Evolutionary conservation across 2,888 invertebrate genomes (phyloP), one percentile per base, ranked within the genome.

Genomic region (Prenolepis imparis): DNA sequence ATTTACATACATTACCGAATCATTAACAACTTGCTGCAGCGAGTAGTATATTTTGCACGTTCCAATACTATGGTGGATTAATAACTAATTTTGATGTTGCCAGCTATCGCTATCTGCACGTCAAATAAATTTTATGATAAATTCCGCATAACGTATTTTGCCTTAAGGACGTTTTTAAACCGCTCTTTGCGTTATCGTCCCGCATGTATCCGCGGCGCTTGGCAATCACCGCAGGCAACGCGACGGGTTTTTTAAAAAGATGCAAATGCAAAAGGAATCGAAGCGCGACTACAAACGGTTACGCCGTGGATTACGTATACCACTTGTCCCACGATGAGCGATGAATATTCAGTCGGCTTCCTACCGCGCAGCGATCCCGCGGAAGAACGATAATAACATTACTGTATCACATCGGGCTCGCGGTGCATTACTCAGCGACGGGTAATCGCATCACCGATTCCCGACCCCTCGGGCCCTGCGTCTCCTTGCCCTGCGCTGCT

Each of bases 401-500:
- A 75, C 72, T 83, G 80, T 85, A 78, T 85, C 87, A 52, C 52
- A 75, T 63, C 80, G 61, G 55, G 39, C 32, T 24, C 59, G 83
- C 72, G 89, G 74, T 83, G 86, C 83, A 87, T 89, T 90, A 84
- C 70, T 66, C 83, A 72, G 67, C 74, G 57, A 52, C 52, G 86
- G 68, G 83, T 89, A 86, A 87, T 82, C 84, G 88, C 80, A 86
- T 85, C 88, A 83, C 63, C 85, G 59, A 70, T 75, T 80, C 84
- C 80, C 73, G 28, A n/a, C 84, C 67, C 44, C 74, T 82, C 87
- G 70, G 80, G 82, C 18, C 1, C 85, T 91, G 88, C 90, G 90
- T 90, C 90, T 91, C 86, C 91, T 91, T 90, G 89, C 84, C 36
- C 88, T 86, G 87, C 86, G 87, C 85, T 78, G 84, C 86, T 87